A percentile compares a stretch with the other conserved stretches of the same genome.
Conservation (phyloP, 2,888 invertebrate genomes). For the Esperia sulphurella region DNA sequence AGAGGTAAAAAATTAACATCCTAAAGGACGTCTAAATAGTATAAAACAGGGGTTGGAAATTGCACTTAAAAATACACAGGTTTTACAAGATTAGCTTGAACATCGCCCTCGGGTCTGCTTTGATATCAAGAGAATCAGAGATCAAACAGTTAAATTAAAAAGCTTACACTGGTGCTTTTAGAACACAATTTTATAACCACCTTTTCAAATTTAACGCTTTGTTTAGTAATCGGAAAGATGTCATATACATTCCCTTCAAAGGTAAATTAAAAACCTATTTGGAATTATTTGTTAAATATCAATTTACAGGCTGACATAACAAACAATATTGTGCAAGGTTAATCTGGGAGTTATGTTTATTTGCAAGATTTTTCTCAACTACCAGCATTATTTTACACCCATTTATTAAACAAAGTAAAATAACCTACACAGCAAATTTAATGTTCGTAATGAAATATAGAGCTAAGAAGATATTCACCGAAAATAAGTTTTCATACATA, state of each 20-base stretch:
- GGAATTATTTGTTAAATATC: too few species aligned
- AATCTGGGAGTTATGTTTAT: too few species aligned
- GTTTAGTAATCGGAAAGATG: slow-evolving; percentile 2
- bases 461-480: too few species aligned
- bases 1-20: slow-evolving; percentile 50
- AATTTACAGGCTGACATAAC: too few species aligned
- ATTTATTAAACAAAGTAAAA: too few species aligned
- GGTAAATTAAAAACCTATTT: background rate
- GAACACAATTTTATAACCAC: slow-evolving; percentile 11
- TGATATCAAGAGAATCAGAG: slow-evolving; percentile 59
- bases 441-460: too few species aligned
- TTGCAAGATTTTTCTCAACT: too few species aligned
- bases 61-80: slow-evolving; percentile 65
- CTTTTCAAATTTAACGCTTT: slow-evolving; percentile 2
- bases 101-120: slow-evolving; percentile 46
- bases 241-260: slow-evolving; percentile 1
- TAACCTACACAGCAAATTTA: too few species aligned
- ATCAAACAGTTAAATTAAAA: slow-evolving; percentile 56
- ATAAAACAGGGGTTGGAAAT: slow-evolving; percentile 55
- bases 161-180: slow-evolving; percentile 31
- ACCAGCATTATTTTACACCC: too few species aligned
- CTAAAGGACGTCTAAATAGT: slow-evolving; percentile 38
- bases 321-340: too few species aligned
- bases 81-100: slow-evolving; percentile 57
- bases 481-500: background rate